Conservation (phyloP, 2,888 invertebrate genomes). For the Tupiocoris notatus region DNA sequence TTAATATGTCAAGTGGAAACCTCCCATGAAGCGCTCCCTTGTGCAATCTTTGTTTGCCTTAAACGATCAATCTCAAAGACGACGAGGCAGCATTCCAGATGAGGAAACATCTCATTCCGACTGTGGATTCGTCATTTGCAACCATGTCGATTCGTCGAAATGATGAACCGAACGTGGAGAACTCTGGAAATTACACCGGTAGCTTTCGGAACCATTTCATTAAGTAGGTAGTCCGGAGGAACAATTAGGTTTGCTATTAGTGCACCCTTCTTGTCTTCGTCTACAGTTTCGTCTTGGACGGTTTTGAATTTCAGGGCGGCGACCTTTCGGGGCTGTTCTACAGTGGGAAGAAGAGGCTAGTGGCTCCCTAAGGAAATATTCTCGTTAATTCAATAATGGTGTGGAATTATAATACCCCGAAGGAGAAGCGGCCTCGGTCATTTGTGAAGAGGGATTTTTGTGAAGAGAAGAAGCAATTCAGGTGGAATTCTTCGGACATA, state of each 20-base stretch:
- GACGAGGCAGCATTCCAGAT: neutral
- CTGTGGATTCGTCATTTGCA: neutral
- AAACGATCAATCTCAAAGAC: neutral
- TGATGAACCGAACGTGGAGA: neutral
- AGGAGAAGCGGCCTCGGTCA: constrained; percentile 2
- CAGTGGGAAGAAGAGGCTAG: no score
- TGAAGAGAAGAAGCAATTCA: constrained; percentile 13
- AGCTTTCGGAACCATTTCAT: neutral
- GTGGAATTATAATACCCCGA: constrained; percentile 22
- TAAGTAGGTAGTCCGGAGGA: neutral
- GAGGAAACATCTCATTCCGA: neutral
- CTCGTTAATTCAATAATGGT: constrained; percentile 36
- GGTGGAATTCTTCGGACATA: constrained; percentile 12
- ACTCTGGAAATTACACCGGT: neutral
- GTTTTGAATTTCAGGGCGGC: neutral
- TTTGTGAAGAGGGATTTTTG: neutral
- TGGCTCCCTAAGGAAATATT: neutral
- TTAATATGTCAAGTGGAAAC: no score
- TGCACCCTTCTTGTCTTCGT: neutral
- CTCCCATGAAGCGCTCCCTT: neutral
- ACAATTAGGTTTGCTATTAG: neutral
- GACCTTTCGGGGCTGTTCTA: neutral
- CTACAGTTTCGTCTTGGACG: neutral
- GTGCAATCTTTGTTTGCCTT: neutral
- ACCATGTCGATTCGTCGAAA: neutral